These are phyloP conservation scores for Drosophila sordidapex DNA, from an alignment of 2,888 invertebrate genomes.

Conservation along the genomic window DNA sequence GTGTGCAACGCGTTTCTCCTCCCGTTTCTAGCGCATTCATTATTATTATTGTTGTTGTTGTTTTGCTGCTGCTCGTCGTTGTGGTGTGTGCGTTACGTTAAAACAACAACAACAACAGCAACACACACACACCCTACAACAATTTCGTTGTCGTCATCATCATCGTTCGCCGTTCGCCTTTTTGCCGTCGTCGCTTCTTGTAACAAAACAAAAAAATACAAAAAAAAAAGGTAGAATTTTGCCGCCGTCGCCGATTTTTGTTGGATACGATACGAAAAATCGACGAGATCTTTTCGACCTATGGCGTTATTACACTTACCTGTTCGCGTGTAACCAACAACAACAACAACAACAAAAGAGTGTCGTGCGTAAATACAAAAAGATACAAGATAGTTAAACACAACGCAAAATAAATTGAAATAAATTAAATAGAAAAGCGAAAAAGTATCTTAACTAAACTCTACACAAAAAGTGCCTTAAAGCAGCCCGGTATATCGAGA, in stretches of 20 bases:
- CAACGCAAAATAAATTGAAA: neutral
- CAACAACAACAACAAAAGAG: constrained; percentile 46
- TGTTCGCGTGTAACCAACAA: constrained; percentile 58
- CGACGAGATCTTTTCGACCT: constrained; percentile 28
- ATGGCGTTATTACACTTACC: constrained; percentile 62
- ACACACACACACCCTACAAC: constrained; percentile 28
- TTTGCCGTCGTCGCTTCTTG: constrained; percentile 21
- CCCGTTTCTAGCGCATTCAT: constrained; percentile 40
- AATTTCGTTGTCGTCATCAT: constrained; percentile 37
- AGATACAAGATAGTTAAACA: constrained; percentile 17
- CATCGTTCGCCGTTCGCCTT: constrained; percentile 21
- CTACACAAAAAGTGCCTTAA: constrained; percentile 68
- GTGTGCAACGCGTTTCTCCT: constrained; percentile 61
- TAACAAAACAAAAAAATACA: neutral
- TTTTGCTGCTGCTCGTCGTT: constrained; percentile 23
- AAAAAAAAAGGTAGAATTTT: constrained; percentile 7
- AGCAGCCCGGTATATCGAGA: constrained; percentile 7
- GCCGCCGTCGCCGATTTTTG: constrained; percentile 58
- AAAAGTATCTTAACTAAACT: constrained; percentile 54
- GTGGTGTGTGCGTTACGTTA: constrained; percentile 53
- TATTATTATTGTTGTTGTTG: constrained; percentile 45
- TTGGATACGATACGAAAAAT: constrained; percentile 56
- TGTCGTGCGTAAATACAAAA: constrained; percentile 37
- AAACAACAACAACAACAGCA: constrained; percentile 44
- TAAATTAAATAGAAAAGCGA: neutral